phyloP scores from a whole-genome alignment of 2,797 vertebrate species.

The Melanotaenia boesemani region DNA sequence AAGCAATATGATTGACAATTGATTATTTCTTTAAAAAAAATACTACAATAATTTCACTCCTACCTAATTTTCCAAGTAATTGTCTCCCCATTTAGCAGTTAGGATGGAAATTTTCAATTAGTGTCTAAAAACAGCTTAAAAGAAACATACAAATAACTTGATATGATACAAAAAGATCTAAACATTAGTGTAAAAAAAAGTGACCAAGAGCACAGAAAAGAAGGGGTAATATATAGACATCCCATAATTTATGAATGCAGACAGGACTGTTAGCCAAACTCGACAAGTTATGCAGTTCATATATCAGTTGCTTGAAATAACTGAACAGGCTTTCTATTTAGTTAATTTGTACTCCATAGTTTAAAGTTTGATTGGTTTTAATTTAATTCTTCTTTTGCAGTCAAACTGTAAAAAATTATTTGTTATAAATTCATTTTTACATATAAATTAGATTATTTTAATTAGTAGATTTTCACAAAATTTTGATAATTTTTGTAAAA shows the following conservation, averaged over 20 bases:
- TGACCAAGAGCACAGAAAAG: background rate
- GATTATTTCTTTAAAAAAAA: too few relatives aligned
- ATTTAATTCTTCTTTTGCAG: background rate
- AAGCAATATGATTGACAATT: too few relatives aligned
- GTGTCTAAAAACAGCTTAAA: background rate
- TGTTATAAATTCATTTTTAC: too few relatives aligned
- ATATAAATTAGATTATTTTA: too few relatives aligned
- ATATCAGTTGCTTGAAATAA: background rate
- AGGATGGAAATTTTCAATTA: background rate
- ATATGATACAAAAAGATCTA: background rate
- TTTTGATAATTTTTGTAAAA: too few relatives aligned
- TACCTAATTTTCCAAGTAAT: too few relatives aligned
- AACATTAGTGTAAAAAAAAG: background rate
- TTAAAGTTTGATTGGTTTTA: background rate
- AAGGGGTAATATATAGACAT: background rate
- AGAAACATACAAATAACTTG: background rate
- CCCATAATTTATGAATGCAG: background rate
- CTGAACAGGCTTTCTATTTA: background rate
- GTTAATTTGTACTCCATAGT: background rate
- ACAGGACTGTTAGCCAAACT: background rate
- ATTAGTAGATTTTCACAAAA: too few relatives aligned
- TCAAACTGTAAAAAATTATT: too few relatives aligned
- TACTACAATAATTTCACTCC: too few relatives aligned
- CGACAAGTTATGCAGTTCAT: background rate
- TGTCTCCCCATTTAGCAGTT: too few relatives aligned